These are phyloP conservation scores for Micrasema minimum DNA, from an alignment of 1,140 invertebrate genomes.

Conservation along the genomic window DNA sequence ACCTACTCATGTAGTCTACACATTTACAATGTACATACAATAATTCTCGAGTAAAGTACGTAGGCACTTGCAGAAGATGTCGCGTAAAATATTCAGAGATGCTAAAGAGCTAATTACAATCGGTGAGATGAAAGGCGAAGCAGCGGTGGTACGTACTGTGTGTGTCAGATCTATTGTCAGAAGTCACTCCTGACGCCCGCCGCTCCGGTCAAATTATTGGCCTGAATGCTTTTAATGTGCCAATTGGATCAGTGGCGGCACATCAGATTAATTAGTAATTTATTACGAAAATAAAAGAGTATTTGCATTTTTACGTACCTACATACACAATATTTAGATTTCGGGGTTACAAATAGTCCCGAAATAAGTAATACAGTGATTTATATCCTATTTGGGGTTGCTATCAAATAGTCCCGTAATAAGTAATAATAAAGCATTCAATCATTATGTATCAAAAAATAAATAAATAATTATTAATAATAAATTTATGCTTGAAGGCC, in stretches of 20 bases:
- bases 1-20: too few relatives aligned
- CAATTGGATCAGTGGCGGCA: slow-evolving; percentile 19
- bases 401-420: too few relatives aligned
- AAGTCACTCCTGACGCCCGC: slow-evolving; percentile 10
- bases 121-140: slow-evolving; percentile 48
- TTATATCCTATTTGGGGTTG: too few relatives aligned
- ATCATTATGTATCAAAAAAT: too few relatives aligned
- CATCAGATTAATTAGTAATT: neutral
- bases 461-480: too few relatives aligned
- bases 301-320: neutral
- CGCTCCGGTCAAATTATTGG: slow-evolving; percentile 6
- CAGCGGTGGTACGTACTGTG: too few relatives aligned
- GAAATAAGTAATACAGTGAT: neutral
- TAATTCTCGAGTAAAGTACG: too few relatives aligned
- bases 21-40: too few relatives aligned
- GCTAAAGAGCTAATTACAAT: slow-evolving; percentile 54
- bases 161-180: too few relatives aligned
- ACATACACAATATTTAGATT: neutral
- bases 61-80: too few relatives aligned
- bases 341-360: neutral
- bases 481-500: too few relatives aligned
- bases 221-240: neutral
- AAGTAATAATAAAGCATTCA: too few relatives aligned
- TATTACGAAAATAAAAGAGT: neutral
- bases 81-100: slow-evolving; percentile 52